These are phyloP conservation scores for Tragelaphus eurycerus DNA, from an alignment of 2,797 vertebrate species.

Conservation along the genomic window DNA sequence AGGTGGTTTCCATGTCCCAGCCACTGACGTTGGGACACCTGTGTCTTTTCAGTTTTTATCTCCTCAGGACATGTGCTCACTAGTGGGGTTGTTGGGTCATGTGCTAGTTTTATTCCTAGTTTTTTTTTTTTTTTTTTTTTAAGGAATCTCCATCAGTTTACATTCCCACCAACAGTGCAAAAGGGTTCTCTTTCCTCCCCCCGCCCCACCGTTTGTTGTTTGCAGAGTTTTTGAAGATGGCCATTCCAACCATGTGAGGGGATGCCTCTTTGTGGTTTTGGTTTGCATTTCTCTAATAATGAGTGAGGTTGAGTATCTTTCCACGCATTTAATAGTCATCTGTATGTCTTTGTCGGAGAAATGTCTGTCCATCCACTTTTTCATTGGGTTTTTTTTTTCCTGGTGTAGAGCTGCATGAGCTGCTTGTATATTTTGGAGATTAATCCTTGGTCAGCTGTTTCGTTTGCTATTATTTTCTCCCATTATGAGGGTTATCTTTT, in stretches of 20 bases:
- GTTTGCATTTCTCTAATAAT: not conserved
- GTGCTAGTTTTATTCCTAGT: not conserved
- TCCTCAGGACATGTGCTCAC: not conserved
- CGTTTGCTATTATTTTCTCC: not conserved
- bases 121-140: not conserved
- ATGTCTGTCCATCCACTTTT: not conserved
- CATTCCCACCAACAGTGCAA: not conserved
- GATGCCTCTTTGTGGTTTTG: too few relatives aligned
- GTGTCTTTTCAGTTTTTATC: not conserved
- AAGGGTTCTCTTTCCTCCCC: not conserved
- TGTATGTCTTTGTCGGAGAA: not conserved
- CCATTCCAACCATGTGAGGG: not conserved
- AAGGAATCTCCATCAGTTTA: not conserved
- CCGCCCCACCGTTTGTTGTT: too few relatives aligned
- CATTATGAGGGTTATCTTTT: not conserved
- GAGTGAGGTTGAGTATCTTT: not conserved
- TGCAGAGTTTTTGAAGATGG: not conserved
- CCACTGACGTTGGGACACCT: accelerated
- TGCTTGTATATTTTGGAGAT: not conserved
- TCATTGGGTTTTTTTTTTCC: not conserved
- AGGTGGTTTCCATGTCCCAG: accelerated
- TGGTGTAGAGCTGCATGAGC: not conserved
- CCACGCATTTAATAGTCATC: not conserved
- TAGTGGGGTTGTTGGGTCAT: not conserved
- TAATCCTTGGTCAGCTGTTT: not conserved